These are phyloP conservation scores for Agrypnus murinus DNA, from an alignment of 2,888 invertebrate genomes.

Conservation along the genomic window DNA sequence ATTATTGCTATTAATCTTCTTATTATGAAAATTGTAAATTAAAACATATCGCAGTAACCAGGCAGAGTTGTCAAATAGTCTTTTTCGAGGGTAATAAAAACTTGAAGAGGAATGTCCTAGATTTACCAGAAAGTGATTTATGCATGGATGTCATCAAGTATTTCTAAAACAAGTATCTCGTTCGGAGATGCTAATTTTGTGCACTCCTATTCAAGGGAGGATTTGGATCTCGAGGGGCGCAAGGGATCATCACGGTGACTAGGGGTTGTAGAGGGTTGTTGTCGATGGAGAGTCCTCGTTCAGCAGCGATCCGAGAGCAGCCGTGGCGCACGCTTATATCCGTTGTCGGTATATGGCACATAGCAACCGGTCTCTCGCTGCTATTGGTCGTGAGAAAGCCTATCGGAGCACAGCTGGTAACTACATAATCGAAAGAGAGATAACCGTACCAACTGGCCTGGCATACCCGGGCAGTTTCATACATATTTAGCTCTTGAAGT, in stretches of 20 bases:
- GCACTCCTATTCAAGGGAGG: conserved; percentile 28
- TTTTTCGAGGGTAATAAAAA: conserved; percentile 19
- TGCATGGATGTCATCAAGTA: conserved; percentile 29
- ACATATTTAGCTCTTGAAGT: conserved; percentile 51
- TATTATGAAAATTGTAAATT: not conserved
- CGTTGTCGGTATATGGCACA: conserved; percentile 52
- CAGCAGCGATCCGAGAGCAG: conserved; percentile 28
- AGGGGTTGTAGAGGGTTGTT: conserved; percentile 39
- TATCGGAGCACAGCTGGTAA: conserved; percentile 60
- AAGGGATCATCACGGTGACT: conserved; percentile 44
- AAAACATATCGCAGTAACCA: not conserved
- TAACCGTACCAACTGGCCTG: conserved; percentile 59
- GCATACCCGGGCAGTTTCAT: conserved; percentile 55
- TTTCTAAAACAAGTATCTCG: conserved; percentile 31
- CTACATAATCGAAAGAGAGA: conserved; percentile 62
- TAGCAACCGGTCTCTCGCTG: conserved; percentile 59
- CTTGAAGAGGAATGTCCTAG: conserved; percentile 20
- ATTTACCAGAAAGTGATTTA: conserved; percentile 36
- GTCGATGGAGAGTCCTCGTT: conserved; percentile 46
- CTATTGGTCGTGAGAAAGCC: conserved; percentile 60
- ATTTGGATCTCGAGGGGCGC: conserved; percentile 42
- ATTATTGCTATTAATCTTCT: too few relatives aligned
- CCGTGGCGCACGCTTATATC: conserved; percentile 42
- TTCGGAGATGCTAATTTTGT: conserved; percentile 41
- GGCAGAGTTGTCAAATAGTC: not conserved